A percentile compares a stretch with the other conserved stretches of the same genome.
Evolutionary conservation across 1,140 invertebrate species (phyloP).

Genomic region (Drosophila sulfurigaster): DNA sequence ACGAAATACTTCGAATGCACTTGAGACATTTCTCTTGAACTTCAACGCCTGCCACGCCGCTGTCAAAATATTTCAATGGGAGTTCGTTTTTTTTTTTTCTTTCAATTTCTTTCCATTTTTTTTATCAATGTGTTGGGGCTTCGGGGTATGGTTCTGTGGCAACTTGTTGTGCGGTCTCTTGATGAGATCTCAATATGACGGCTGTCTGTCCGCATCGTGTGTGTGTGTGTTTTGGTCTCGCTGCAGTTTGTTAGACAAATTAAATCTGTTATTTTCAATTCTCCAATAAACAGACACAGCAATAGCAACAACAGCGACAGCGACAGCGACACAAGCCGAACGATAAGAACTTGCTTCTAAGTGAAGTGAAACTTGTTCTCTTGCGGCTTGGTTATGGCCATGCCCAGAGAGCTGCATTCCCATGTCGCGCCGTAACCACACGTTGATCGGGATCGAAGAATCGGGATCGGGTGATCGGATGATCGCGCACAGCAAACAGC

Average conservation of each 20-base stretch:
- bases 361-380: slow-evolving; percentile 72
- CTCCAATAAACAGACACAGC: slow-evolving; percentile 46
- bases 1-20: slow-evolving; percentile 78
- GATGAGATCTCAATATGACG: slow-evolving; percentile 82
- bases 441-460: slow-evolving; percentile 50
- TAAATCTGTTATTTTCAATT: slow-evolving; percentile 78
- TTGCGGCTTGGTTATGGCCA: slow-evolving; percentile 18
- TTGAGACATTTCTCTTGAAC: slow-evolving; percentile 83
- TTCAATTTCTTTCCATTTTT: background rate
- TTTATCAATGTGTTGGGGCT: slow-evolving; percentile 31
- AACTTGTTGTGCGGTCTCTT: slow-evolving; percentile 79
- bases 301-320: background rate
- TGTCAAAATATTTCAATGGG: slow-evolving; percentile 82
- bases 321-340: background rate
- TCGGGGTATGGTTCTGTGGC: slow-evolving; percentile 19
- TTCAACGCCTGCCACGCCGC: slow-evolving; percentile 78
- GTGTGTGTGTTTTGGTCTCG: slow-evolving; percentile 17
- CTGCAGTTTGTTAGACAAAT: slow-evolving; percentile 75
- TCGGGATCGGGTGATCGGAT: slow-evolving; percentile 64
- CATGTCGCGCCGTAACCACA: slow-evolving; percentile 74
- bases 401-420: slow-evolving; percentile 70
- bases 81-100: slow-evolving; percentile 24
- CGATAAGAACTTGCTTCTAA: slow-evolving; percentile 53
- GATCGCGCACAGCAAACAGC: slow-evolving; percentile 38
- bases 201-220: slow-evolving; percentile 48